Conservation (phyloP, 2,797 vertebrate genomes). For the Poeciliopsis gracilis region DNA sequence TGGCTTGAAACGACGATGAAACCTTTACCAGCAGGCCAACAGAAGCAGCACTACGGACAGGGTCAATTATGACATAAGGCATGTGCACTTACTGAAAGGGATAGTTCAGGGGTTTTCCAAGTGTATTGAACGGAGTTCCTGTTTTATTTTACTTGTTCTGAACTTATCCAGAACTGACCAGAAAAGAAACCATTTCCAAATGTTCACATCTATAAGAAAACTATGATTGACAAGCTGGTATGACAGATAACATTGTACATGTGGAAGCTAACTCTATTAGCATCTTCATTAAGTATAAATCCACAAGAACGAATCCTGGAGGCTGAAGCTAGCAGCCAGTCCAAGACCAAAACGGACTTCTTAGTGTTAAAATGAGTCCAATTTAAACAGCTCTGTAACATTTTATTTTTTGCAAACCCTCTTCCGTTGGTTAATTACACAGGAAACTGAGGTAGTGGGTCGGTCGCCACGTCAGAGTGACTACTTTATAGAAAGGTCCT, state of each 20-base stretch:
- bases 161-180: not conserved
- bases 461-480: not conserved
- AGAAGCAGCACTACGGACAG: constrained; percentile 24
- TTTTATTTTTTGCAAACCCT: not conserved
- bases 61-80: constrained; percentile 42
- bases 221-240: not conserved
- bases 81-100: constrained; percentile 48
- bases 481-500: not conserved
- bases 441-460: not conserved
- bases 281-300: not conserved
- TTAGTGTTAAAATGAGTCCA: not conserved
- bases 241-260: not conserved
- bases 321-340: not conserved
- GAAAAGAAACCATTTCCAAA: not conserved
- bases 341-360: not conserved
- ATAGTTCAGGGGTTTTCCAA: not conserved
- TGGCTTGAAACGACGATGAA: constrained; percentile 16
- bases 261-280: not conserved
- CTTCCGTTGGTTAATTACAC: not conserved
- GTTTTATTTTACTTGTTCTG: not conserved
- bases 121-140: not conserved
- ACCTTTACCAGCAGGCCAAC: constrained; percentile 29
- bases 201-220: not conserved
- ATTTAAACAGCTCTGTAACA: not conserved
- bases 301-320: not conserved